phyloP scores from a whole-genome alignment of 2,113 vertebrate species.

The Monopterus albus region DNA sequence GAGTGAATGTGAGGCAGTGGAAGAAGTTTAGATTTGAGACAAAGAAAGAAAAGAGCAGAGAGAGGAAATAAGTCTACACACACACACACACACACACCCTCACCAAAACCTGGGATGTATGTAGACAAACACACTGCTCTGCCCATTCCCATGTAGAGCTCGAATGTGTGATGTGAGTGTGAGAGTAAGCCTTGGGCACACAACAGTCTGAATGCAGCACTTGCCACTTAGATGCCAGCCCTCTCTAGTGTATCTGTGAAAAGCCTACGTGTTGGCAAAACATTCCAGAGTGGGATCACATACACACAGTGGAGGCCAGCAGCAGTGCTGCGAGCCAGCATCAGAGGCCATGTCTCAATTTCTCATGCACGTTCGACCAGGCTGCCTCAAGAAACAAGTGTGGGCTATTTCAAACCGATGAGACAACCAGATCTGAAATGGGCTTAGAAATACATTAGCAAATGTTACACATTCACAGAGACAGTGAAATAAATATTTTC shows the following conservation, averaged over 20 bases:
- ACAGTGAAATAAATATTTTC: constrained; percentile 17
- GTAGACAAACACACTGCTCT: constrained; percentile 68
- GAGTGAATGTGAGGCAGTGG: constrained; percentile 52
- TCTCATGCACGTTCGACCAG: constrained; percentile 70
- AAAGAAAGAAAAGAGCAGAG: constrained; percentile 81
- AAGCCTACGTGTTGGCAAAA: constrained; percentile 80
- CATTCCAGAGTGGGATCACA: constrained; percentile 80
- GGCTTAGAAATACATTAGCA: constrained; percentile 18
- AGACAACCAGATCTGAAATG: constrained; percentile 30
- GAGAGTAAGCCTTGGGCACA: constrained; percentile 76
- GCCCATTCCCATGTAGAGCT: constrained; percentile 72
- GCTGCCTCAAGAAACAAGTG: constrained; percentile 62
- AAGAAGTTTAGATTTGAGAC: constrained; percentile 51
- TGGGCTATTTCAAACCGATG: constrained; percentile 30
- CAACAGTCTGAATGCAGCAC: constrained; percentile 78
- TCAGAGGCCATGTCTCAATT: constrained; percentile 71
- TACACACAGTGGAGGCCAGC: constrained; percentile 72
- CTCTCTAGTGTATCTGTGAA: constrained; percentile 77
- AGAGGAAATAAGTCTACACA: constrained; percentile 49
- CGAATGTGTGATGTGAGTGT: constrained; percentile 80
- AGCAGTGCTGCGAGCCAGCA: constrained; percentile 58
- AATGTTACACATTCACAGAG: background rate
- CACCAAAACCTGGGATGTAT: constrained; percentile 60
- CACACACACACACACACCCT: constrained; percentile 46
- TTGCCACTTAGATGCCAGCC: constrained; percentile 79